Conservation (phyloP, 2,888 invertebrate species). For the Crepidodera aurea region DNA sequence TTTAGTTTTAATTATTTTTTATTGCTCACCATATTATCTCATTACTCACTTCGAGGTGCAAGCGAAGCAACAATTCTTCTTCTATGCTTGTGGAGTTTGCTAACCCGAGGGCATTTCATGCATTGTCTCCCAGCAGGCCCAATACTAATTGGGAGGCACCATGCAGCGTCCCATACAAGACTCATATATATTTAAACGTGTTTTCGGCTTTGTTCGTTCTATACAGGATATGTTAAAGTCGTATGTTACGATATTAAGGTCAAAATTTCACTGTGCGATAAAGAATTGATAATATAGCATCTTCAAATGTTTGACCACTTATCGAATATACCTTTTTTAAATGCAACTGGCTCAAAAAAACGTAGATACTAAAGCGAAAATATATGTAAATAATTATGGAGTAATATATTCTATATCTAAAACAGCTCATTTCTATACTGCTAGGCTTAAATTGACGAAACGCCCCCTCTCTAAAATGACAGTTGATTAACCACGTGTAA, state of each 20-base stretch:
- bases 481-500: no score
- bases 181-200: conserved; percentile 44
- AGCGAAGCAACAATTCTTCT: background rate
- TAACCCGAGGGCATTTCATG: conserved; percentile 50
- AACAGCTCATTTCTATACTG: no score
- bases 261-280: conserved; percentile 7
- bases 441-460: no score
- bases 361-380: no score
- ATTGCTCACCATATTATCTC: background rate
- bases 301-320: background rate
- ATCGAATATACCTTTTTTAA: no score
- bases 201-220: conserved; percentile 30
- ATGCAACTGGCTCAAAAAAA: no score
- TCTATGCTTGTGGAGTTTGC: conserved; percentile 1
- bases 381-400: no score
- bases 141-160: conserved; percentile 58
- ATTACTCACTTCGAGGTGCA: background rate
- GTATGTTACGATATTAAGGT: conserved; percentile 4
- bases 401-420: no score
- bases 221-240: conserved; percentile 6
- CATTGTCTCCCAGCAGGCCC: conserved; percentile 61
- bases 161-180: conserved; percentile 44
- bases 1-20: background rate
- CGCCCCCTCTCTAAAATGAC: no score
- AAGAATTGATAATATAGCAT: conserved; percentile 2